phyloP scores from a whole-genome alignment of 2,113 vertebrate species.

The Sceloporus tristichus region DNA sequence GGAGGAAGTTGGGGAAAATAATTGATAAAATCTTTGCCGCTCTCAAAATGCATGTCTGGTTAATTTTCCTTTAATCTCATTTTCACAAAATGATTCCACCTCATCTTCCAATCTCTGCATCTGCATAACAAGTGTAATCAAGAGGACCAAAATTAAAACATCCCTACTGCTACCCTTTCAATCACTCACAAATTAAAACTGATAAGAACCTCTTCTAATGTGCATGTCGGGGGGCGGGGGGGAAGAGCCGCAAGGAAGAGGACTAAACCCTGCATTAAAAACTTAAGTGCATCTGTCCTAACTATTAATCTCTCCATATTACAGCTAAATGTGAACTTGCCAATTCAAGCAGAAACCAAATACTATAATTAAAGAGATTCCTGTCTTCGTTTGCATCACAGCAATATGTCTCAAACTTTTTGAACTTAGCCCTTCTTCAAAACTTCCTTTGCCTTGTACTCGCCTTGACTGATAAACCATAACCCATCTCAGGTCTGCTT shows the following conservation, averaged over 20 bases:
- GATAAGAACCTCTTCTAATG: slow-evolving; percentile 40
- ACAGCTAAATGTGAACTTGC: background rate
- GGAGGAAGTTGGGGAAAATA: slow-evolving; percentile 51
- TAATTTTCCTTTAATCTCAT: slow-evolving; percentile 65
- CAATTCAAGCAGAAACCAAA: slow-evolving; percentile 7
- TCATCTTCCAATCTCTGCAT: slow-evolving; percentile 57
- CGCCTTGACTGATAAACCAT: no score
- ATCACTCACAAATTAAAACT: slow-evolving; percentile 60
- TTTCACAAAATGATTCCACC: slow-evolving; percentile 62
- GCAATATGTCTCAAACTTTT: background rate
- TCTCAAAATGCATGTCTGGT: slow-evolving; percentile 49
- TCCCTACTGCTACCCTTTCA: slow-evolving; percentile 60
- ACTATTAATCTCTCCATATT: slow-evolving; percentile 14
- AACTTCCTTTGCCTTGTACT: background rate
- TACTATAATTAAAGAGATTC: background rate
- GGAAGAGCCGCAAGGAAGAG: background rate
- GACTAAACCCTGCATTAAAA: slow-evolving; percentile 9
- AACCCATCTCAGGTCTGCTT: no score
- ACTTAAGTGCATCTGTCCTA: background rate
- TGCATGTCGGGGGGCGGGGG: background rate
- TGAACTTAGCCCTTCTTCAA: background rate
- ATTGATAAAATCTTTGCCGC: slow-evolving; percentile 44
- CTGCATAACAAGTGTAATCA: slow-evolving; percentile 66
- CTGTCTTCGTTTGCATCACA: slow-evolving; percentile 16
- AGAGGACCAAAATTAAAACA: slow-evolving; percentile 69